Evolutionary conservation across 2,797 vertebrate species (phyloP).

Genomic region (Ctenopoma multispine): DNA sequence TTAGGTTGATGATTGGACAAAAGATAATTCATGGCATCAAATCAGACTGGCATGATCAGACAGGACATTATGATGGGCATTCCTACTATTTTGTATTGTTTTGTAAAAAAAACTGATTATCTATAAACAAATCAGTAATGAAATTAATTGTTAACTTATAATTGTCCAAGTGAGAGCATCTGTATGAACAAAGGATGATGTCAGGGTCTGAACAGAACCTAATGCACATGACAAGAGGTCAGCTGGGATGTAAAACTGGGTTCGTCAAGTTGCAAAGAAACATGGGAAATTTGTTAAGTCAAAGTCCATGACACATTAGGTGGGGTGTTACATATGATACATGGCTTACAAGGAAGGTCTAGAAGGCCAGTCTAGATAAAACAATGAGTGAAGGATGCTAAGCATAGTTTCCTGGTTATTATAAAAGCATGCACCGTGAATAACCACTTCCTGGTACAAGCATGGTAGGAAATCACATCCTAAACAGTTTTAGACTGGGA

Average conservation of each 20-base stretch:
- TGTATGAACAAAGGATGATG: background rate
- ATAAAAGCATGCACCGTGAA: background rate
- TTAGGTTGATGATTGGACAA: too few species aligned
- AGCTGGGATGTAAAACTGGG: background rate
- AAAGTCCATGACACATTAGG: slow-evolving; percentile 1
- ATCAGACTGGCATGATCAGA: too few species aligned
- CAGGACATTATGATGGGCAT: too few species aligned
- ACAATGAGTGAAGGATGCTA: background rate
- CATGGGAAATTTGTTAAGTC: background rate
- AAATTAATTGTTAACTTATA: too few species aligned
- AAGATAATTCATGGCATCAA: too few species aligned
- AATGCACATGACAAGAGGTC: background rate
- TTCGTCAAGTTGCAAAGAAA: background rate
- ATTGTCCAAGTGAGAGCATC: background rate
- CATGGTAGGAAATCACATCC: background rate
- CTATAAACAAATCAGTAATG: too few species aligned
- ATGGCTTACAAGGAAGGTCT: background rate
- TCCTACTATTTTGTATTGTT: too few species aligned
- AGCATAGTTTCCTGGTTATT: background rate
- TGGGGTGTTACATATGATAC: background rate
- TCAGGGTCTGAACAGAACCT: background rate
- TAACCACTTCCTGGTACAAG: background rate
- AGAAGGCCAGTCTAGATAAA: background rate
- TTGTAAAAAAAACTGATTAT: too few species aligned
- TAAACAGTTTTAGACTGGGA: too few species aligned